Conservation (phyloP, 2,113 vertebrate species). For the Mobula hypostoma region DNA sequence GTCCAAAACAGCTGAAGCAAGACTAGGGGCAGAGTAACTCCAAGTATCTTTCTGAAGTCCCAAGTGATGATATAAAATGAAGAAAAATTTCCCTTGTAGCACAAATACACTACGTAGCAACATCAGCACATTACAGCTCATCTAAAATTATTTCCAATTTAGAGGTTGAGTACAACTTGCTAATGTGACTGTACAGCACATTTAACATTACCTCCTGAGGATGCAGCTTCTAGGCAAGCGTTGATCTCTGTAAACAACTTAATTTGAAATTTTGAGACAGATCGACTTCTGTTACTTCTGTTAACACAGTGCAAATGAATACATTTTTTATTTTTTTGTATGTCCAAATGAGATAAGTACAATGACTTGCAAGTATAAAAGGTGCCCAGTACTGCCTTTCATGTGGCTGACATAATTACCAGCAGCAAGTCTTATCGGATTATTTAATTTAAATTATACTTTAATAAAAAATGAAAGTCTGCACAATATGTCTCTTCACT, state of each 20-base stretch:
- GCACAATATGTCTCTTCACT: background rate
- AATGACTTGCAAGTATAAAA: background rate
- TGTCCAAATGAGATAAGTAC: background rate
- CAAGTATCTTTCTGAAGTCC: no score
- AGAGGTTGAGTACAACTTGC: no score
- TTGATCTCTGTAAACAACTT: background rate
- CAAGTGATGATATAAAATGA: no score
- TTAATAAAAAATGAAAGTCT: background rate
- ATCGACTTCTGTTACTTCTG: background rate
- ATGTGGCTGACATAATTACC: background rate
- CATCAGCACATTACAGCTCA: no score
- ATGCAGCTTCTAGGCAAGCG: background rate
- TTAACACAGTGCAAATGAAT: background rate
- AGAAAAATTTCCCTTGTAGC: no score
- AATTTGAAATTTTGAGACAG: no score
- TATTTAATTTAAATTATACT: constrained; percentile 31
- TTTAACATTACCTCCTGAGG: no score
- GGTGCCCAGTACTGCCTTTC: background rate
- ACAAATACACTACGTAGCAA: no score
- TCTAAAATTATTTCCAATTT: no score
- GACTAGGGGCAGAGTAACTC: no score
- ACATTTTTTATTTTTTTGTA: background rate
- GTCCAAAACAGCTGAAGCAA: background rate
- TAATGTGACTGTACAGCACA: no score
- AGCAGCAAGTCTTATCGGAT: background rate